Base-by-base conservation (phyloP, 1,140 invertebrate species). In the Apocrypta bakeri region DNA sequence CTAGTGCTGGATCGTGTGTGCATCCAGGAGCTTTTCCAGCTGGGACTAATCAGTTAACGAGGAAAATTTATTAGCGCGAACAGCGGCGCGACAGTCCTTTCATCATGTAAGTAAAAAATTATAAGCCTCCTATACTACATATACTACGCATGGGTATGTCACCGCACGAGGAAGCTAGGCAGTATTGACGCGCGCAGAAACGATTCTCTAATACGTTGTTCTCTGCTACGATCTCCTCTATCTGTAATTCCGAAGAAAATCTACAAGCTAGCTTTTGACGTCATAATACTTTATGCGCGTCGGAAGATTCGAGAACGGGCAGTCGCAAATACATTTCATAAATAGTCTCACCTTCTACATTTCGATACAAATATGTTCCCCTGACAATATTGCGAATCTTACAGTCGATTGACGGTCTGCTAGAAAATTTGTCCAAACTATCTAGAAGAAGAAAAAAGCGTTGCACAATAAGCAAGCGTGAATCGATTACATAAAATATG, bases 91-190 rank as follows among this genome's bases (percentile, higher is more conserved):
- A 69, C 3, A 25, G 33, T 27, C 31, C 29, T 42, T 11, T 56
- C 61, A 37, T 69, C 42, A 79, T 79, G 77, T 79, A 40, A 69
- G 66, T 79, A 71, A 11, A 24, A 31, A 29, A 48, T n/a, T n/a
- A n/a, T n/a, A n/a, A n/a, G n/a, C n/a, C 33, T 9, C 9, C 2
- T 37, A 37, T 37, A 37, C 9, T 37, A 9, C 33, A 37, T 9
- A 37, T 37, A 4, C 3, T 37, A 37, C 25, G 64, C 64, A 24
- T 66, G 7, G 12, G 24, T 66, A 25, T 29, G 25, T 66, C 17
- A 0, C 2, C n/a, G 48, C 27, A 25, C 17, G 63, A 3, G 8
- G n/a, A 29, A 9, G 3, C 63, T 8, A 2, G 63, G 25, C 63
- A 8, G 63, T 66, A 66, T 66, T 29, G 63, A 66, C 63, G 63